Evolutionary conservation across 2,113 vertebrate genomes (phyloP).

Genomic region (Pituophis catenifer): DNA sequence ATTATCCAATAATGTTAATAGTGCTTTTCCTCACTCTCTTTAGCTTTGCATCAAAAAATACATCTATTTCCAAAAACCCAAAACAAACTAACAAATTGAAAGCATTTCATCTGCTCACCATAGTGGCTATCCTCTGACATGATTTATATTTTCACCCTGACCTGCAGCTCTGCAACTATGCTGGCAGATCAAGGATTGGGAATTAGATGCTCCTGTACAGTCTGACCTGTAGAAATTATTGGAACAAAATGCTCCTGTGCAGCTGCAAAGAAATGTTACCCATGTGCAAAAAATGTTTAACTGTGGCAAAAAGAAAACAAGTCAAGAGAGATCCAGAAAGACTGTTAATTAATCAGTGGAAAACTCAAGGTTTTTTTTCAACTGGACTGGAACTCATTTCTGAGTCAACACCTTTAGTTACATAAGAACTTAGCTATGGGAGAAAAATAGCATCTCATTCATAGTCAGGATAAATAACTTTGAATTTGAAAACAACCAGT

Average conservation of each 20-base stretch:
- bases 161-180: neutral
- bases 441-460: neutral
- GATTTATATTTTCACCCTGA: neutral
- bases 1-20: neutral
- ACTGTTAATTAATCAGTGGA: neutral
- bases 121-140: neutral
- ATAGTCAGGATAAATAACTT: neutral
- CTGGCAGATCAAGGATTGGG: neutral
- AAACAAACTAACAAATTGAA: neutral
- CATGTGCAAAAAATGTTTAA: neutral
- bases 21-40: neutral
- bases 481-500: neutral
- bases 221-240: neutral
- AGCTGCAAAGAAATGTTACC: neutral
- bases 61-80: neutral
- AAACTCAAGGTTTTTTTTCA: neutral
- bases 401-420: neutral
- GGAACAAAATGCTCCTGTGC: neutral
- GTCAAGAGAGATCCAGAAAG: neutral
- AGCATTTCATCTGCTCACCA: neutral
- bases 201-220: neutral
- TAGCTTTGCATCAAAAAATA: neutral
- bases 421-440: neutral
- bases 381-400: neutral
- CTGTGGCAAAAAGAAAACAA: neutral